Base-by-base conservation (phyloP, 2,888 invertebrate species). In the Punctoribates punctum region DNA sequence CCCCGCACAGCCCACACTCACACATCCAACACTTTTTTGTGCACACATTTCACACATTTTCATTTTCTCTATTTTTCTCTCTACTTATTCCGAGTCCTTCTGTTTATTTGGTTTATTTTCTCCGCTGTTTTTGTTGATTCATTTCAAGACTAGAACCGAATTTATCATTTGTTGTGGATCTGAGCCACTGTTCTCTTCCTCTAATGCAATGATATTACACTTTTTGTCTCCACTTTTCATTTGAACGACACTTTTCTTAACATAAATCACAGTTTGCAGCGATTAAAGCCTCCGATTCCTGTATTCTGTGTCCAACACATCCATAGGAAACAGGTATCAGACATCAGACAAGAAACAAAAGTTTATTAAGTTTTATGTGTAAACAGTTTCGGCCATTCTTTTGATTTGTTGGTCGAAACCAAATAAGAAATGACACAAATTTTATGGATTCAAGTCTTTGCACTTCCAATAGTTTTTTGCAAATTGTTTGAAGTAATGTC, bases 251-350 rank as follows among this genome's bases (percentile, higher is more conserved):
- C 34, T 65, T 65, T 34, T 70, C 11, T 42, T 42, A 13, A 70
- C 70, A 70, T 70, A 70, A 70, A 70, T 70, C 70, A 70, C 70
- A 70, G 70, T 70, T 70, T 70, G 42, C 70, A 70, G 70, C 42
- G 42, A 42, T 70, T 62, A 62, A 62, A 70, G 42, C 23, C 46
- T 17, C 23, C 11, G 25, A 34, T 42, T 15, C 70, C 70, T 42
- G 70, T 46, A 38, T 42, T 70, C 23, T 23, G n/a, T 70, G 34
- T 42, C 29, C 23, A 27, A 9, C 27, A 54, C 20, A 62, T 62
- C 11, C 23, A 34, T 34, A 42, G 70, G 13, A 70, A 20, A 70
- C 70, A 70, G 42, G 70, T 38, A 38, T 70, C 42, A 38, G 20
- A 25, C 15, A n/a, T n/a, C n/a, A 20, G 6, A n/a, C n/a, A 6